Evolutionary conservation across 1,140 invertebrate species (phyloP).

Genomic region (Panonychus citri): DNA sequence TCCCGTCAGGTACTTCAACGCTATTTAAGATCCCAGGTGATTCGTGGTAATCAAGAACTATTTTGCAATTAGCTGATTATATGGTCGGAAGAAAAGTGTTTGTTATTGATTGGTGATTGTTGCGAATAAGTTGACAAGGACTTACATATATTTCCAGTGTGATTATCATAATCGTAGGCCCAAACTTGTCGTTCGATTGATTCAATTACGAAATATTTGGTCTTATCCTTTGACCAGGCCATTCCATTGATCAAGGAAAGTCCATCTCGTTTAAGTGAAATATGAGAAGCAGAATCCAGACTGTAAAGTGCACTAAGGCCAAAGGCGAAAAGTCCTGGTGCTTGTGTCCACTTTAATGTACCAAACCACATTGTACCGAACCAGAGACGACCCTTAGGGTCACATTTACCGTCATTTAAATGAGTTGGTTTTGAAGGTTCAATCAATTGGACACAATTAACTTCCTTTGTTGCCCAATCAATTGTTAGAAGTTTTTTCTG

Average conservation of each 20-base stretch:
- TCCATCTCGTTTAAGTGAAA: conserved; percentile 13
- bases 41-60: conserved; percentile 23
- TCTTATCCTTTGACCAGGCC: conserved; percentile 42
- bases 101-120: too few species aligned
- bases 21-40: neutral
- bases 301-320: conserved; percentile 13
- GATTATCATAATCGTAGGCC: conserved; percentile 46
- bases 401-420: conserved; percentile 37
- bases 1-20: conserved; percentile 35
- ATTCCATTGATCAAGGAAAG: conserved; percentile 51
- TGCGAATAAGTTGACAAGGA: too few species aligned
- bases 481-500: conserved; percentile 35
- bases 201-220: conserved; percentile 30
- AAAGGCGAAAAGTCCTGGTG: conserved; percentile 14
- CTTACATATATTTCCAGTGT: conserved; percentile 24
- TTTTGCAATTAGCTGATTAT: conserved; percentile 21
- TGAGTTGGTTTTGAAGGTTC: conserved; percentile 23
- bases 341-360: conserved; percentile 16
- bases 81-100: too few species aligned
- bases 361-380: conserved; percentile 36
- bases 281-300: neutral
- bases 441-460: conserved; percentile 30
- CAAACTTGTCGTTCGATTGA: conserved; percentile 22
- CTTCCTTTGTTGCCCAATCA: conserved; percentile 31
- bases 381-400: conserved; percentile 49